Percentiles rank a stretch among this genome's conserved stretches.
Conservation (phyloP, 2,113 vertebrate species). For the Trichechus manatus region DNA sequence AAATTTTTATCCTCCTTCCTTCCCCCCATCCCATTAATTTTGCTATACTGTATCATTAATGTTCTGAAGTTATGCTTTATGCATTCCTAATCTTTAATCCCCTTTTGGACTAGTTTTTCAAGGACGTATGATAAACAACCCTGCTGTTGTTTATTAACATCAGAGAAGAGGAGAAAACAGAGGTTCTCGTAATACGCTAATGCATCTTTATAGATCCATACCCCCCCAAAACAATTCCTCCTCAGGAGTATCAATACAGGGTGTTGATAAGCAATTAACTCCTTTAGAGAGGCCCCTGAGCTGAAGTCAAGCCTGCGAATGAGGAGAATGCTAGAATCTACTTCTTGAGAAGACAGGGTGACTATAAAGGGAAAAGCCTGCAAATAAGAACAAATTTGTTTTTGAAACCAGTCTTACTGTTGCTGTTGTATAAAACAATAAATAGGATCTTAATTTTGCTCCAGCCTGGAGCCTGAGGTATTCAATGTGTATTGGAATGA, state of each 20-base stretch:
- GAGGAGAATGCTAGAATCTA: constrained; percentile 40
- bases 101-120: constrained; percentile 60
- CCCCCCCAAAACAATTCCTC: constrained; percentile 24
- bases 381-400: constrained; percentile 8
- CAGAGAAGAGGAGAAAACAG: constrained; percentile 19
- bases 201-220: constrained; percentile 1
- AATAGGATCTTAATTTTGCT: constrained; percentile 52
- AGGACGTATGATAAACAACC: constrained; percentile 64
- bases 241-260: constrained; percentile 23
- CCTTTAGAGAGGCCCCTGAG: constrained; percentile 20
- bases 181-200: constrained; percentile 61
- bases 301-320: constrained; percentile 47
- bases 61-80: constrained; percentile 50
- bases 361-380: constrained; percentile 15
- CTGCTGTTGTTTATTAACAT: constrained; percentile 21
- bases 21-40: constrained; percentile 20
- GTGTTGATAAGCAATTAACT: constrained; percentile 51
- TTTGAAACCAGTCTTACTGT: constrained; percentile 43
- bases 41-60: constrained; percentile 59
- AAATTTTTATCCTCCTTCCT: constrained; percentile 46
- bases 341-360: constrained; percentile 24
- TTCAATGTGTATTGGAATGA: constrained; percentile 27
- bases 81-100: constrained; percentile 55
- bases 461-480: constrained; percentile 10
- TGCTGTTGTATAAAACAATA: constrained; percentile 51